Percentiles rank a stretch among this genome's conserved stretches.
Conservation (phyloP, 2,113 vertebrate species). For the Paracanthobrama guichenoti region DNA sequence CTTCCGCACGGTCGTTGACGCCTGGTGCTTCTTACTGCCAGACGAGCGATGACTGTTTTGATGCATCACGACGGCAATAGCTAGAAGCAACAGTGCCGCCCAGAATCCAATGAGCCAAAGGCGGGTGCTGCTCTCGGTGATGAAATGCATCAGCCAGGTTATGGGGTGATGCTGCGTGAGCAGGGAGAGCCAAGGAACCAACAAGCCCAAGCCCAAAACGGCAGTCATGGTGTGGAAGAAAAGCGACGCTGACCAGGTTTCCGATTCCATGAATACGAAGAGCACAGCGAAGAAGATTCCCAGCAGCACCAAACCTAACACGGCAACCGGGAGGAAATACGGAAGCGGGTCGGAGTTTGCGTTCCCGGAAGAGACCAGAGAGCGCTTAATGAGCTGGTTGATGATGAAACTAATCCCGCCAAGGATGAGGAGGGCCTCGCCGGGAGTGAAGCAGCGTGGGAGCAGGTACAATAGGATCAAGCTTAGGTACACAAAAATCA, state of each 20-base stretch:
- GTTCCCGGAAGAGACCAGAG: conserved; percentile 77
- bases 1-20: conserved; percentile 86
- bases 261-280: conserved; percentile 94
- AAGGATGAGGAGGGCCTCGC: conserved; percentile 88
- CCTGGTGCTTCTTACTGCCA: conserved; percentile 89
- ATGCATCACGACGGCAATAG: conserved; percentile 84
- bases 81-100: conserved; percentile 81
- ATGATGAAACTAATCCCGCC: conserved; percentile 89
- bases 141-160: conserved; percentile 89
- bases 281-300: conserved; percentile 89
- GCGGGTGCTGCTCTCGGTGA: conserved; percentile 79
- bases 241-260: conserved; percentile 92
- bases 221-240: conserved; percentile 96
- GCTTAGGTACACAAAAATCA: conserved; percentile 97
- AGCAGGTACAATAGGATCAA: conserved; percentile 91
- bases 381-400: conserved; percentile 97
- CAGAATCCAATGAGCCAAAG: conserved; percentile 87
- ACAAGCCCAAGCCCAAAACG: conserved; percentile 86
- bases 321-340: conserved; percentile 87
- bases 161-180: conserved; percentile 90
- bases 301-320: conserved; percentile 85
- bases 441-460: conserved; percentile 92
- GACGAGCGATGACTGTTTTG: conserved; percentile 86
- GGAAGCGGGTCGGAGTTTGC: conserved; percentile 85
- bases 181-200: conserved; percentile 92